Conservation (phyloP, 2,797 vertebrate genomes). For the Peromyscus melanophrys region DNA sequence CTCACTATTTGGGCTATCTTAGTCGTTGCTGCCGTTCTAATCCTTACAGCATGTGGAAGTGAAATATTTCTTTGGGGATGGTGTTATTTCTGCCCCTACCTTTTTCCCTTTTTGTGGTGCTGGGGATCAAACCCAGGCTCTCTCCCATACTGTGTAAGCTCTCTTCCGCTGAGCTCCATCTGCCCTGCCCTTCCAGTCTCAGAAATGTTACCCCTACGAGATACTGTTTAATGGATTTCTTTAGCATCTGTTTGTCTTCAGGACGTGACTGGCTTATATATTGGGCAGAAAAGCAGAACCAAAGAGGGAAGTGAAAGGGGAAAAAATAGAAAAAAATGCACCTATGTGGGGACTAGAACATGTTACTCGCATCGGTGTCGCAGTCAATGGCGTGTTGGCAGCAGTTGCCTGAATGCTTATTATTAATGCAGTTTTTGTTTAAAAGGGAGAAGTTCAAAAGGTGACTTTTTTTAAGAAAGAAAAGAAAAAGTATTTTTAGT, state of each 20-base stretch:
- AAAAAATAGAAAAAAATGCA: slow-evolving; percentile 26
- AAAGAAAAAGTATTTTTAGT: neutral
- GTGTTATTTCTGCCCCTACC: neutral
- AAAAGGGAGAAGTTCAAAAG: neutral
- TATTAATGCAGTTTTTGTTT: slow-evolving; percentile 21
- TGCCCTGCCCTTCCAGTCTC: neutral
- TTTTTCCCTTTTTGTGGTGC: neutral
- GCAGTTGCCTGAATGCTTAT: neutral
- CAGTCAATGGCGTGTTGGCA: neutral
- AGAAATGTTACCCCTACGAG: neutral
- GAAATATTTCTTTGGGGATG: neutral
- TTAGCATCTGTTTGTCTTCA: neutral
- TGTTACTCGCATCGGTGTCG: neutral
- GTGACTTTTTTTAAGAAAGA: neutral
- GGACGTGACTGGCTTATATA: neutral
- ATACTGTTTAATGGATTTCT: neutral
- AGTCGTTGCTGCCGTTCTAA: neutral
- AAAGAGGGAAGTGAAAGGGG: neutral
- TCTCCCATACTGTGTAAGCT: neutral
- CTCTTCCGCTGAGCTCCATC: neutral
- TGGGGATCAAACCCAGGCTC: neutral
- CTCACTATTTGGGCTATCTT: slow-evolving; percentile 25
- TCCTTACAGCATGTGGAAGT: neutral
- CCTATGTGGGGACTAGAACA: neutral
- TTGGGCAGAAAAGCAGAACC: slow-evolving; percentile 2